phyloP scores from a whole-genome alignment of 2,797 vertebrate genomes.

The Scarus forsteni region DNA sequence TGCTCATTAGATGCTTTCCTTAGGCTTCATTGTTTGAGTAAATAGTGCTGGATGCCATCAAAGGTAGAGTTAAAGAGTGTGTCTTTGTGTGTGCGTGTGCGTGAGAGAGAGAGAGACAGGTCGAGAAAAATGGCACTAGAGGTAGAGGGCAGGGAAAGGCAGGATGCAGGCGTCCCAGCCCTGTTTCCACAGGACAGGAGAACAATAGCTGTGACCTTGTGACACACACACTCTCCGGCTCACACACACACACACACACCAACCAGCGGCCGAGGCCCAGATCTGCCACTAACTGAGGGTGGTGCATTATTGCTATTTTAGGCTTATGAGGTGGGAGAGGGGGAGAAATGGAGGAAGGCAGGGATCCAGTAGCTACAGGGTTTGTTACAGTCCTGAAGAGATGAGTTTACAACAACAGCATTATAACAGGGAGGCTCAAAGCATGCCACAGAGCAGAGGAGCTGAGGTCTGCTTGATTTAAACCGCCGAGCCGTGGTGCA shows the following conservation, averaged over 20 bases:
- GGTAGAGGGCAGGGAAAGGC: conserved; percentile 79
- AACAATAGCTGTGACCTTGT: conserved; percentile 88
- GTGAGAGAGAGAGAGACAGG: conserved; percentile 32
- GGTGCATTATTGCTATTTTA: conserved; percentile 83
- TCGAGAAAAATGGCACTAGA: conserved; percentile 59
- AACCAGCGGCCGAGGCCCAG: conserved; percentile 75
- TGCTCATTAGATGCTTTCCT: conserved; percentile 76
- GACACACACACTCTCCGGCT: conserved; percentile 67
- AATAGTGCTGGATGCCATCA: conserved; percentile 73
- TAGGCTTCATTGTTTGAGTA: conserved; percentile 80
- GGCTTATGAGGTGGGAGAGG: conserved; percentile 74
- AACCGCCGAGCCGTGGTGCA: conserved; percentile 26
- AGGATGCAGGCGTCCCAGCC: conserved; percentile 87
- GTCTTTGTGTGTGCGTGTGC: conserved; percentile 9
- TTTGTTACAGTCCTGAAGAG: conserved; percentile 60
- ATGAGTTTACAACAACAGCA: conserved; percentile 64
- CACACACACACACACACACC: conserved; percentile 39
- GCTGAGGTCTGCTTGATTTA: conserved; percentile 33
- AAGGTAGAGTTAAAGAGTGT: conserved; percentile 29
- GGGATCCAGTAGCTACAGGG: conserved; percentile 76
- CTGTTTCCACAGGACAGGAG: conserved; percentile 86
- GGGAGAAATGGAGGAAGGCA: conserved; percentile 71
- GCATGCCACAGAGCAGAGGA: conserved; percentile 55
- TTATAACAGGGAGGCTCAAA: conserved; percentile 55
- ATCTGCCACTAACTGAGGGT: conserved; percentile 80